These are phyloP conservation scores for Scleropages formosus DNA, from an alignment of 2,797 vertebrate species.

Conservation along the genomic window DNA sequence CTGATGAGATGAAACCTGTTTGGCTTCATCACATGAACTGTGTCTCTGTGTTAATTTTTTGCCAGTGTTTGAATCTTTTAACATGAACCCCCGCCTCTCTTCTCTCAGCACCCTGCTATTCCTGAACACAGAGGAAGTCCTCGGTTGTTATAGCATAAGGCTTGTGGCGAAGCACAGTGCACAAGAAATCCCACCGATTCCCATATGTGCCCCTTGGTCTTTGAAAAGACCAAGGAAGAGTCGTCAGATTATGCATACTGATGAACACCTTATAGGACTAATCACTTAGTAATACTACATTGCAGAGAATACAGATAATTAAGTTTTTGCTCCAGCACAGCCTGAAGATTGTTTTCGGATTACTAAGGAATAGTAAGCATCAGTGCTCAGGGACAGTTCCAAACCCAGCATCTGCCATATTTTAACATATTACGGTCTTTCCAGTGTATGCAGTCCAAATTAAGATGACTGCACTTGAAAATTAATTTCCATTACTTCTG, in stretches of 20 bases:
- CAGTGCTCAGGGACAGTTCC: neutral
- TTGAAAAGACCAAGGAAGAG: neutral
- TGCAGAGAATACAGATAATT: slow-evolving; percentile 3
- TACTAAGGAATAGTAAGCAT: slow-evolving; percentile 3
- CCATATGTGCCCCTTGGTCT: neutral
- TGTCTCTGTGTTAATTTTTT: slow-evolving; percentile 57
- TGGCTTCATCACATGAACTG: slow-evolving; percentile 79
- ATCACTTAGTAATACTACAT: slow-evolving; percentile 4
- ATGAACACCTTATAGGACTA: slow-evolving; percentile 27
- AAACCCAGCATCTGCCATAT: too few species aligned
- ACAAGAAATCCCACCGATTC: slow-evolving; percentile 32
- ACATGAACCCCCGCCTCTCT: neutral
- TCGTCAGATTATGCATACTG: slow-evolving; percentile 9
- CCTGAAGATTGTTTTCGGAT: slow-evolving; percentile 14
- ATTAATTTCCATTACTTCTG: too few species aligned
- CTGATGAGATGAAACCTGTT: slow-evolving; percentile 85
- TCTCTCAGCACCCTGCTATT: neutral
- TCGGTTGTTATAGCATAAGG: slow-evolving; percentile 28
- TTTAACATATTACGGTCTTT: too few species aligned
- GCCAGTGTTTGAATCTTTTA: neutral
- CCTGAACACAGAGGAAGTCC: slow-evolving; percentile 22
- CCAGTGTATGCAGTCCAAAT: too few species aligned
- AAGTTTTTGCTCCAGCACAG: slow-evolving; percentile 3
- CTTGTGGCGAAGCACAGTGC: slow-evolving; percentile 43
- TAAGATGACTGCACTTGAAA: too few species aligned